Base-by-base conservation (phyloP, 1,140 invertebrate species). In the Bombus turneri region DNA sequence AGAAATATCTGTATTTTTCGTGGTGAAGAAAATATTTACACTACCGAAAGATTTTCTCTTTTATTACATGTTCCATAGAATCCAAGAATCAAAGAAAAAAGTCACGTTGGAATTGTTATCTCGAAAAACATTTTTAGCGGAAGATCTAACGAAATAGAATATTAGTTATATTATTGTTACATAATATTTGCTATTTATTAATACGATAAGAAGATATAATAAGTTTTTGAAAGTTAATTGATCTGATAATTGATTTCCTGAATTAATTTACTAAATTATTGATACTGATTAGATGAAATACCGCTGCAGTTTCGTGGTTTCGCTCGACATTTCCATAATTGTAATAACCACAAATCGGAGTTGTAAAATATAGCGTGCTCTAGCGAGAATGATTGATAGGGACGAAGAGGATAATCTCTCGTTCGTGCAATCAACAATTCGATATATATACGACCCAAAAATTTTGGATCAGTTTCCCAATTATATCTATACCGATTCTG, bases 371-470 rank as follows among this genome's bases (percentile, higher is more conserved):
- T 73, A 76, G 82, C 78, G 64, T 69, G 87, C 72, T 81, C 71
- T 80, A 47, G 57, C n/a, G n/a, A 34, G 72, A 68, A 78, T 85
- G 87, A 90, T 85, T 87, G 85, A 88, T 53, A 85, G 31, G 77
- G 34, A 76, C 79, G 76, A 78, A 59, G 41, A 73, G 77, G 78
- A 73, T 88, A 88, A 88, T 37, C 66, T 82, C 74, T 88, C 86
- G 77, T 85, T 88, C 82, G 72, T 59, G 72, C 39, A 68, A 76
- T 62, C 73, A 68, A 68, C 43, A n/a, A 90, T 91, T 91, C 87
- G 83, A 90, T 90, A 87, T 74, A 80, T 79, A 47, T 57, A 39
- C 82, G 68, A 81, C 47, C 75, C 57, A 59, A 59, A 59, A 59
- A 59, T 12, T 28, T 59, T 10, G 10, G 1, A 28, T 59, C 10